Conservation (phyloP, 92 coral and sea anemone genomes). For the Scolanthus callimorphus region DNA sequence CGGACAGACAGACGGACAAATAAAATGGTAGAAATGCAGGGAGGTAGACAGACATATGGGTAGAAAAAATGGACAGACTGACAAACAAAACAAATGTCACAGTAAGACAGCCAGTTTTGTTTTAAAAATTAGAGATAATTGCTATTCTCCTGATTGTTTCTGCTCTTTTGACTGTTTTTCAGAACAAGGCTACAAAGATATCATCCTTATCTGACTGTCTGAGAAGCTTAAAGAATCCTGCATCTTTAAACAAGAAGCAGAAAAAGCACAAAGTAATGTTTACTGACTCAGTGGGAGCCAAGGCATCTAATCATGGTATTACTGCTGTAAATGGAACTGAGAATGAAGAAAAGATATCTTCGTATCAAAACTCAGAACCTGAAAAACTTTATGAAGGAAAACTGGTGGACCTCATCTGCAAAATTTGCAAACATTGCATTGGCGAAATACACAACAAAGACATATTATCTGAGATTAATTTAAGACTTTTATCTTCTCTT, state of each 20-base stretch:
- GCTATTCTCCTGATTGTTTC: too few species aligned
- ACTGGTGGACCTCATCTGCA: conserved; percentile 52
- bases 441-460: conserved; percentile 24
- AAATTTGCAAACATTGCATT: conserved; percentile 41
- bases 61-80: too few species aligned
- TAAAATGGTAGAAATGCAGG: too few species aligned
- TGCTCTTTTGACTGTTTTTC: too few species aligned
- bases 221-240: conserved; percentile 47
- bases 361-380: background rate
- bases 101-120: too few species aligned
- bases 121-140: too few species aligned
- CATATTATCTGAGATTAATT: conserved; percentile 28
- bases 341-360: background rate
- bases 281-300: conserved; percentile 9
- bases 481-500: conserved; percentile 56
- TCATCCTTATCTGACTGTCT: conserved; percentile 32
- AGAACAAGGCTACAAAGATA: background rate
- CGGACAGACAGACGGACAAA: too few species aligned
- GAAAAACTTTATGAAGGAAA: conserved; percentile 63
- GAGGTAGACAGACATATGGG: too few species aligned
- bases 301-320: background rate
- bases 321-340: background rate
- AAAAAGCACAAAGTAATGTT: conserved; percentile 59
- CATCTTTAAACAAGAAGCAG: conserved; percentile 20
- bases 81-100: too few species aligned